Evolutionary conservation across 2,797 vertebrate genomes (phyloP), one percentile per base, ranked within the genome.

Genomic region (Ctenopoma kingsleyae): DNA sequence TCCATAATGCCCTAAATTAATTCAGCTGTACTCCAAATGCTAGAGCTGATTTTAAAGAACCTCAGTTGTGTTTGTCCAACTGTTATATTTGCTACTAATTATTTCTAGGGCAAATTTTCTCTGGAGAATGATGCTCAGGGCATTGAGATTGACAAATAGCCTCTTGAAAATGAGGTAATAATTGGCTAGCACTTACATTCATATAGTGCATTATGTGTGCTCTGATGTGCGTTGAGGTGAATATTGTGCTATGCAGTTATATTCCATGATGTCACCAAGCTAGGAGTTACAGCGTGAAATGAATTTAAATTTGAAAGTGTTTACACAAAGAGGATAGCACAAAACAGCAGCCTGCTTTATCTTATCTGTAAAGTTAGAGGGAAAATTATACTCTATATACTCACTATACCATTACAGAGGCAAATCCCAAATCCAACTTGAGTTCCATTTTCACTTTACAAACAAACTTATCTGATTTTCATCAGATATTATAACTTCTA

Each of bases 101-200:
- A 72, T 86, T 83, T 87, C 68, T 51, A 8, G 54, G 64, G 44
- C 30, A 66, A 51, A 76, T 70, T 81, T 57, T 80, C 74, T 65
- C 69, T 36, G 19, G 63, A 71, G 70, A 80, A 63, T 53, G 54
- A 79, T 71, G 54, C 44, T 78, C 11, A 2, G 41, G 43, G 63
- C 74, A 30, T 85, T 88, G 76, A 73, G 70, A 76, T 67, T 81
- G 82, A 83, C 82, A 88, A 85, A 86, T 72, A 80, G 74, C 67
- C 74, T 73, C 83, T 86, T 76, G 52, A 84, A 80, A 55, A 53
- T 53, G 70, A 72, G 68, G 57, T 72, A 76, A 84, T 81, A 74
- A 87, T 84, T 56, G 30, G 30, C 79, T 30, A 61, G 72, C 62
- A 62, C 78, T 80, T 76, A 76, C 68, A 84, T 75, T 78, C 72